Conservation (phyloP, 2,113 vertebrate species). For the Elgaria multicarinata region DNA sequence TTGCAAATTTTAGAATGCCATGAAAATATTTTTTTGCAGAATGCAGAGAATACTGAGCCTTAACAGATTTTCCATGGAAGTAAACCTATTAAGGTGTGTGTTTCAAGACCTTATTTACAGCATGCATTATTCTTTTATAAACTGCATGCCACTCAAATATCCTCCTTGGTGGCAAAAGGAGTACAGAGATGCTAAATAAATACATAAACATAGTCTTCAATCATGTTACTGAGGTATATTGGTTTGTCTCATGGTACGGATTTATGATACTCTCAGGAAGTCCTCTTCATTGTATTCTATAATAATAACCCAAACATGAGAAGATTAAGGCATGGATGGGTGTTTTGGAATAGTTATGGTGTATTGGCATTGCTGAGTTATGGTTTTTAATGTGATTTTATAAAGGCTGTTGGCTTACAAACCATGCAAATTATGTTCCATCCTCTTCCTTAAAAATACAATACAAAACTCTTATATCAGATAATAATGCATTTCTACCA, state of each 20-base stretch:
- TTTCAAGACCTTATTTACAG: not conserved
- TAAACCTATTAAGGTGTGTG: too few relatives aligned
- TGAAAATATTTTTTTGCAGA: not conserved
- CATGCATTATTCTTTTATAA: not conserved
- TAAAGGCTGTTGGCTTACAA: constrained; percentile 34
- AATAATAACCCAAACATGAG: constrained; percentile 23
- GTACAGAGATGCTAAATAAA: not conserved
- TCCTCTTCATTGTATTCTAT: constrained; percentile 20
- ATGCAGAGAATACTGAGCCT: not conserved
- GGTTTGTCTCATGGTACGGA: constrained; percentile 9
- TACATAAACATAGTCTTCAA: not conserved
- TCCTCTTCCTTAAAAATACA: constrained; percentile 4
- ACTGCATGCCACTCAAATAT: not conserved
- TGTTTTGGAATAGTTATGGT: constrained; percentile 27
- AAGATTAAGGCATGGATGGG: constrained; percentile 22
- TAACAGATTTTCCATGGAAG: not conserved
- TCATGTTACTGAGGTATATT: constrained; percentile 1
- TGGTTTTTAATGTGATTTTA: constrained; percentile 22
- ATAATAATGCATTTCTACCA: constrained; percentile 7
- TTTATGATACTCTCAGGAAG: constrained; percentile 18
- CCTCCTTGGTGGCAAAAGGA: not conserved
- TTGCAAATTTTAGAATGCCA: too few relatives aligned
- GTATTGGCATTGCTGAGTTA: constrained; percentile 34
- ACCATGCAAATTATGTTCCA: not conserved
- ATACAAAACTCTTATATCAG: constrained; percentile 15